Base-by-base conservation (phyloP, 2,888 invertebrate genomes). In the Pollenia griseotomentosa region DNA sequence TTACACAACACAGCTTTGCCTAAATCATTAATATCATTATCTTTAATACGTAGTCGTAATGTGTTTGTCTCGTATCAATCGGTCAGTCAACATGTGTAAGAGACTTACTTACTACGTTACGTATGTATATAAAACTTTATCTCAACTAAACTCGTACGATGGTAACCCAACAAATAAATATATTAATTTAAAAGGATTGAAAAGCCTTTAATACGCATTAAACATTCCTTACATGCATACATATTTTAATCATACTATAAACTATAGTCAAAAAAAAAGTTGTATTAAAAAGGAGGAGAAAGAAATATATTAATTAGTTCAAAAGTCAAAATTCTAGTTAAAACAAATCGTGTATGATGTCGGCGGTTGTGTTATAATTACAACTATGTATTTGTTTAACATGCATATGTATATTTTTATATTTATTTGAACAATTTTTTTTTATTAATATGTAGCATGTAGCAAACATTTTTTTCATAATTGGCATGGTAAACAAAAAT, bases 401-500 rank as follows among this genome's bases (percentile, higher is more conserved):
- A 33, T 33, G 5, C 33, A 33, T 33, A 33, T 33, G 33, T 33
- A 4, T 6, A 33, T 33, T 33, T 33, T 33, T 33, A 33, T 33
- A 33, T 33, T 33, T 33, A 33, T 33, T 33, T 33, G 33, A 33
- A 33, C 16, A 19, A 55, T 6, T 70, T 51, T 53, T 70, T 3
- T 59, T 65, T 53, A 16, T 74, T 68, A 48, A 48, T 19, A 59
- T 48, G 8, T 59, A 71, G 66, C 66, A 59, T 82, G 51, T 82
- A 59, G 40, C 59, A 4, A 53, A 51, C 11, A 63, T 44, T 44
- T 71, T 33, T 80, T 63, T 71, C 53, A 44, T 48, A 80, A 80
- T 80, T 80, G 63, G 73, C 71, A 71, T 73, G 61, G 55, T 65
- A 81, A 57, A 81, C 42, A 61, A 75, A 44, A 65, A 16, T 7